Base-by-base conservation (phyloP, 2,113 vertebrate species). In the Sialia sialis region DNA sequence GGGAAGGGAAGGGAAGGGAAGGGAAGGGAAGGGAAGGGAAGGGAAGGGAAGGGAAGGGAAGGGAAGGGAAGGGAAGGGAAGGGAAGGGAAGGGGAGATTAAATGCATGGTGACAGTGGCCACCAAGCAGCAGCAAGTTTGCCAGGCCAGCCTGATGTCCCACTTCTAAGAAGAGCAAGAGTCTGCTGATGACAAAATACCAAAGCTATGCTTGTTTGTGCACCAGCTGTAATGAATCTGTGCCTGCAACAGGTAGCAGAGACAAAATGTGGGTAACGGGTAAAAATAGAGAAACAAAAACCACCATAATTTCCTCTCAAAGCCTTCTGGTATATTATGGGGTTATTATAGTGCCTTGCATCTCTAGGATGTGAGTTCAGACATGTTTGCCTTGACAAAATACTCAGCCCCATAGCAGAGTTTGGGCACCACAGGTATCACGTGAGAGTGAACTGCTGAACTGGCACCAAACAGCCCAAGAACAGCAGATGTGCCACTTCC, bases 71-170 rank as follows among this genome's bases (percentile, higher is more conserved):
- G 41, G 14, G 41, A 41, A 41, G 41, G 14, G 41, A 41, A 41
- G 41, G 14, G 41, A 41, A 96, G 64, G 23, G 93, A 96, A 52
- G 96, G 97, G 5, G 89, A 96, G 60, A 96, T 64, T 49, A 96
- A 59, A 89, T 95, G 82, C 0, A 32, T 90, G 32, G 93, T 96
- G 84, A 96, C 95, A 51, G 91, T 83, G 54, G 93, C 91, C 70
- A 86, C 91, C 84, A 96, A 79, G 74, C 95, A 98, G 85, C 91
- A 97, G 58, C 94, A 96, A 32, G 88, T 97, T 86, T 97, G 92
- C 91, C 94, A 97, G 74, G 87, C 94, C 69, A 97, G 46, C 32
- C 62, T 96, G 43, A 95, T 92, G 72, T 96, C 85, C 94, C 96
- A 96, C 32, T 89, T 64, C 96, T 64, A 97, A 90, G 75, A 97